Base-by-base conservation (phyloP, 2,888 invertebrate species). In the Parnassius smintheus region DNA sequence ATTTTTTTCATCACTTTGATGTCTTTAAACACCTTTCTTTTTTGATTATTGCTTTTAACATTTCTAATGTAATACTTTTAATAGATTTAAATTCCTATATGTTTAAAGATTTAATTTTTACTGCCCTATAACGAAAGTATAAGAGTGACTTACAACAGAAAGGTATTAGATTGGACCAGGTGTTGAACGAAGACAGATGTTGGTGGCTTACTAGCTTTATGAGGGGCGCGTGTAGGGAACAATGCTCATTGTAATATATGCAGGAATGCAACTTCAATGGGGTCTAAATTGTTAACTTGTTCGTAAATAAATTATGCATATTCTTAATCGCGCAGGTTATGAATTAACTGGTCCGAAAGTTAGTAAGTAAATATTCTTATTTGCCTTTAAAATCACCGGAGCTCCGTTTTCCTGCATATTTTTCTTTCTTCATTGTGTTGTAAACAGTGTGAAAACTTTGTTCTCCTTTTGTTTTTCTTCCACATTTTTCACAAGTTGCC, bases 121-220 rank as follows among this genome's bases (percentile, higher is more conserved):
- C n/a, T n/a, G 11, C 46, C n/a, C 7, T 13, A 49, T 18, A 49
- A 49, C 13, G 9, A 42, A 42, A 55, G 51, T 52, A 51, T 56
- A 51, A 64, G 44, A 57, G 64, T 60, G 59, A 22, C 25, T 62
- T 59, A 56, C n/a, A 53, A 58, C 52, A 55, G 52, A 59, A 59
- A 53, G 49, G 64, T 46, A 56, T 59, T 56, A 56, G 64, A 65
- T 65, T 41, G 46, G 62, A 50, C 76, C 77, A 78, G 78, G 78
- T 78, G 76, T 66, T 63, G 65, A 68, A 68, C 55, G 65, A 69
- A 72, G 76, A 76, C 78, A 79, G 78, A 79, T 78, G 78, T 71
- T 72, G 65, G 74, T 74, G 74, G 68, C 72, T 74, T 75, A 76
- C 72, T 68, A 53, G 67, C 46, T 58, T 58, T 67, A 64, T 64